Conservation (phyloP, 1,140 invertebrate genomes). For the Solen grandis region DNA sequence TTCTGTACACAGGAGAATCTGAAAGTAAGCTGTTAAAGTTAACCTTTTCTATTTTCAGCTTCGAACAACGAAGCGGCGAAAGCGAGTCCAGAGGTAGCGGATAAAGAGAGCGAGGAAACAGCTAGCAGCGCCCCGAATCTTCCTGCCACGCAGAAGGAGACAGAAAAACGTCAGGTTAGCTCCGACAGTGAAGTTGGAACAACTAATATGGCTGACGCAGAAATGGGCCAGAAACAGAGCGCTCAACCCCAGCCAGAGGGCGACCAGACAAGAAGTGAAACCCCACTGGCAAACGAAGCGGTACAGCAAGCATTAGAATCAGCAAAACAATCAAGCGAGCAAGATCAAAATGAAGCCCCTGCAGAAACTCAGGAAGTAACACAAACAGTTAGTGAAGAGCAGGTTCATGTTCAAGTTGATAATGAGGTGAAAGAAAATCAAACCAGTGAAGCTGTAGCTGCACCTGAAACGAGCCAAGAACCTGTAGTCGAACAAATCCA, state of each 20-base stretch:
- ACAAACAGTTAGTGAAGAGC: background rate
- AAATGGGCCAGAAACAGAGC: background rate
- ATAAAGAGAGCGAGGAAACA: background rate
- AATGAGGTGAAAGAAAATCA: background rate
- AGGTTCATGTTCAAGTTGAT: too few species aligned
- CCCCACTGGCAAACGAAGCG: background rate
- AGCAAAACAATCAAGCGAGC: background rate
- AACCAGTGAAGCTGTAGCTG: background rate
- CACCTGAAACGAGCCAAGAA: background rate
- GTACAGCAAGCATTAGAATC: background rate
- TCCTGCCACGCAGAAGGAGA: background rate
- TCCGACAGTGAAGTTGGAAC: background rate
- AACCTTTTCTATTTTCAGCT: background rate
- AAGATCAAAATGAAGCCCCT: background rate
- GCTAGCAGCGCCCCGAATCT: background rate
- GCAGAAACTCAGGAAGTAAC: background rate
- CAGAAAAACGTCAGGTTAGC: background rate
- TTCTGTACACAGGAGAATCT: too few species aligned
- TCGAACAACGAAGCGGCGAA: background rate
- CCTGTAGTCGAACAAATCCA: background rate
- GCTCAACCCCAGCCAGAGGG: background rate
- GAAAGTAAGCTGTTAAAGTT: too few species aligned
- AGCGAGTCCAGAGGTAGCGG: background rate
- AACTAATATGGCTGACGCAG: background rate
- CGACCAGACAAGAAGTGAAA: background rate